A percentile compares a stretch with the other conserved stretches of the same genome.
phyloP scores from a whole-genome alignment of 2,797 vertebrate species.

The Anguilla megastoma region DNA sequence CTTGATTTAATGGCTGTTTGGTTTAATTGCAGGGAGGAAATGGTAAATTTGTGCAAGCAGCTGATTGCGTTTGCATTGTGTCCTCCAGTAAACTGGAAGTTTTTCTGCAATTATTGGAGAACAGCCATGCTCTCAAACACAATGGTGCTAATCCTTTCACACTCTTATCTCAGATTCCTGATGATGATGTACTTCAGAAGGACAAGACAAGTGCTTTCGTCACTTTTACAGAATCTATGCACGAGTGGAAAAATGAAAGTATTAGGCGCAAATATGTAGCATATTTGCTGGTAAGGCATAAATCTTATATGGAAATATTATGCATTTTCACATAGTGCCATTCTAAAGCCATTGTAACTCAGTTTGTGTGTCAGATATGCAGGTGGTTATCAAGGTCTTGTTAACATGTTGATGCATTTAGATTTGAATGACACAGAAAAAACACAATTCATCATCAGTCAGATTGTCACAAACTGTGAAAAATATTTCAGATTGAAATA shows the following conservation, averaged over 20 bases:
- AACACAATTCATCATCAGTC: neutral
- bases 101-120: neutral
- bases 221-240: neutral
- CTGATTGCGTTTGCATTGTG: conserved; percentile 23
- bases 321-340: neutral
- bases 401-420: neutral
- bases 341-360: neutral
- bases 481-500: neutral
- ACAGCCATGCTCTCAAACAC: neutral
- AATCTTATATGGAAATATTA: neutral
- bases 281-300: neutral
- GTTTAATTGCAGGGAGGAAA: conserved; percentile 28
- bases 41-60: conserved; percentile 13
- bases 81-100: neutral
- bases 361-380: conserved; percentile 3
- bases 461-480: neutral
- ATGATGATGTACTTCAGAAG: neutral
- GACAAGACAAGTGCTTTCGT: neutral
- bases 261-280: neutral
- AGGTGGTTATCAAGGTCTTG: neutral
- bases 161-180: neutral
- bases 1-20: conserved; percentile 32
- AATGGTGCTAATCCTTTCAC: neutral
- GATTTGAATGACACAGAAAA: neutral
- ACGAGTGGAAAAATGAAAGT: neutral